Percentiles rank a stretch among this genome's conserved stretches.
Evolutionary conservation across 2,797 vertebrate species (phyloP).

Genomic region (Paedocypris micromegethes): DNA sequence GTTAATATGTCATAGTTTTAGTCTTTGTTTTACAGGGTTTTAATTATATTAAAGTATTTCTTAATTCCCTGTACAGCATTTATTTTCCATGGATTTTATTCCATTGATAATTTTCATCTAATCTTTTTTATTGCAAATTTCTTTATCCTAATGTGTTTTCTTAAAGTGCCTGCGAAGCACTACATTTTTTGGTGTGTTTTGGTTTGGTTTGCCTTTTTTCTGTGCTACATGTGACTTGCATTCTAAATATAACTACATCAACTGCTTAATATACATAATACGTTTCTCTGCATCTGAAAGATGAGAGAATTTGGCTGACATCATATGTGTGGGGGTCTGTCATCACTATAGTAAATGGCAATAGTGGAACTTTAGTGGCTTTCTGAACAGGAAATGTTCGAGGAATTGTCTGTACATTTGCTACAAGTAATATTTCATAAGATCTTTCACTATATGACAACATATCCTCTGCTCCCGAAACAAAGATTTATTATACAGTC

Average conservation of each 20-base stretch:
- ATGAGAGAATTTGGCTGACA: background rate
- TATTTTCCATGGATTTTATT: too few species aligned
- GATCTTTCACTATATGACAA: background rate
- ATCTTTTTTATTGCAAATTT: too few species aligned
- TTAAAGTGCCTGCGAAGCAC: background rate
- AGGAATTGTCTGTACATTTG: slow-evolving; percentile 1
- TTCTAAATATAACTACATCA: too few species aligned
- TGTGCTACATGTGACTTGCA: too few species aligned
- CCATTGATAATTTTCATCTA: too few species aligned
- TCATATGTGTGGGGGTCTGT: background rate
- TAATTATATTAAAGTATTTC: too few species aligned
- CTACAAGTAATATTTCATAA: slow-evolving; percentile 20
- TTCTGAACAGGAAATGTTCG: slow-evolving; percentile 16
- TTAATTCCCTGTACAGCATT: too few species aligned
- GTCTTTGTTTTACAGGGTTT: too few species aligned
- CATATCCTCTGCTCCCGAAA: slow-evolving; percentile 19
- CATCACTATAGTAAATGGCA: slow-evolving; percentile 16
- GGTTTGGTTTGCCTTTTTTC: too few species aligned
- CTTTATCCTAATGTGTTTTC: background rate
- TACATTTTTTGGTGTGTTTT: too few species aligned
- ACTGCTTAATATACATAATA: background rate
- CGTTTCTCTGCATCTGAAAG: background rate
- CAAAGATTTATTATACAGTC: too few species aligned
- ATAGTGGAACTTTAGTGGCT: slow-evolving; percentile 15
- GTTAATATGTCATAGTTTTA: too few species aligned